Percentiles rank a stretch among this genome's conserved stretches.
Evolutionary conservation across 2,797 vertebrate genomes (phyloP).

Genomic region (Florisuga fusca): DNA sequence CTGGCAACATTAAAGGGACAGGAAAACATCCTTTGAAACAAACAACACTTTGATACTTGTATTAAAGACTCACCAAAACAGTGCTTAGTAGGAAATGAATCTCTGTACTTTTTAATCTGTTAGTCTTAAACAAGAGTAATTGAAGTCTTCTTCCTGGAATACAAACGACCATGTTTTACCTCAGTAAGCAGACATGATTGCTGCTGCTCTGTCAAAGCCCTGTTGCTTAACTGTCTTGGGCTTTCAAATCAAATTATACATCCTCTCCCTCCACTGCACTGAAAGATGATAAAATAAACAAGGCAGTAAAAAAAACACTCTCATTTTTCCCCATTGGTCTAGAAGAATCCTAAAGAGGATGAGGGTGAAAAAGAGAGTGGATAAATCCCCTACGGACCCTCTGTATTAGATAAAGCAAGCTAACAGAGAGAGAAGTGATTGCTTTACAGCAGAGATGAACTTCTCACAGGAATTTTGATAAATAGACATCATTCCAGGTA

Average conservation of each 20-base stretch:
- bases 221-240: conserved; percentile 40
- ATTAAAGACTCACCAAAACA: neutral
- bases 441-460: conserved; percentile 50
- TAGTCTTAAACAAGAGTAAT: conserved; percentile 63
- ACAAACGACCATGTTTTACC: conserved; percentile 50
- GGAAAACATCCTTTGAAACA: neutral
- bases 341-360: conserved; percentile 47
- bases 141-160: conserved; percentile 66
- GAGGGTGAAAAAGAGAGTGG: conserved; percentile 28
- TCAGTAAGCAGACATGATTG: conserved; percentile 47
- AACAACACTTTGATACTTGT: neutral
- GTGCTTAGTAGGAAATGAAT: conserved; percentile 17
- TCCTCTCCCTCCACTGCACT: conserved; percentile 7
- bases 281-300: conserved; percentile 51
- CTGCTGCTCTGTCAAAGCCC: conserved; percentile 15
- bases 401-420: conserved; percentile 62
- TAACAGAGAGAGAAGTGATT: conserved; percentile 50
- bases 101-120: conserved; percentile 50
- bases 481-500: conserved; percentile 71
- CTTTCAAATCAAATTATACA: conserved; percentile 62
- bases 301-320: neutral
- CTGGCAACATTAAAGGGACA: neutral
- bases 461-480: conserved; percentile 64
- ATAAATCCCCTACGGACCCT: conserved; percentile 39
- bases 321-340: neutral